Evolutionary conservation across 37 sponge, comb jelly and placozoan genomes (phyloP), one percentile per base, ranked within the genome.

Genomic region (Theonella swinhoei): DNA sequence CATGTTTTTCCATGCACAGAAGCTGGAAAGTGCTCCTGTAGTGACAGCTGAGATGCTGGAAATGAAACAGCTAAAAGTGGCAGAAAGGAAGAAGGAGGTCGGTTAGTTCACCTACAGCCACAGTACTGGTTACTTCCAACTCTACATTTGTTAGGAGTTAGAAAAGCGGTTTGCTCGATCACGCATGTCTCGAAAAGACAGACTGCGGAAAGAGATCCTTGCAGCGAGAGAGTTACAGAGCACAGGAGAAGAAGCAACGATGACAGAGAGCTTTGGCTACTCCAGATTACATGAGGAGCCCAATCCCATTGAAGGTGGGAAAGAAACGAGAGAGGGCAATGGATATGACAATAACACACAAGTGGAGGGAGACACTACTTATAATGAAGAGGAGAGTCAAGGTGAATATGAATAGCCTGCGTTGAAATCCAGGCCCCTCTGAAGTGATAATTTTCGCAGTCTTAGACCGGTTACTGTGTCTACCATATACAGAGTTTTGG

Each of bases 21-120:
- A 63, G 37, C 29, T 83, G 65, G 83, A 83, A 31, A 72, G 74
- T 43, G 83, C 33, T 9, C 42, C 83, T 28, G 74, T 36, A 33
- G 30, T 82, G 26, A 82, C 82, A 4, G 61, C 62, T 23, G 82
- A 82, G 73, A 60, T 42, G 75, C 47, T 83, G 66, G 67, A 24
- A 25, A 73, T 72, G 75, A 83, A 83, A 31, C 83, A 83, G 4
- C 72, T 31, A 4, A 29, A 1, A 37, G 83, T 39, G 22, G 75
- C 29, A 4, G 83, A 74, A 42, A 73, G 74, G 37, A 74, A 83
- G 47, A 20, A 67, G 39, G 24, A 80, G 70, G 80, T 80, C 54
- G 7, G 7, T 47, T 47, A 7, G 11, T 14, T 47, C 54, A 17
- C 54, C n/a, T n/a, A n/a, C n/a, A n/a, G n/a, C n/a, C n/a, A n/a